A percentile compares a stretch with the other conserved stretches of the same genome.
phyloP scores from a whole-genome alignment of 2,888 invertebrate species.

The Apodemia hepburni region DNA sequence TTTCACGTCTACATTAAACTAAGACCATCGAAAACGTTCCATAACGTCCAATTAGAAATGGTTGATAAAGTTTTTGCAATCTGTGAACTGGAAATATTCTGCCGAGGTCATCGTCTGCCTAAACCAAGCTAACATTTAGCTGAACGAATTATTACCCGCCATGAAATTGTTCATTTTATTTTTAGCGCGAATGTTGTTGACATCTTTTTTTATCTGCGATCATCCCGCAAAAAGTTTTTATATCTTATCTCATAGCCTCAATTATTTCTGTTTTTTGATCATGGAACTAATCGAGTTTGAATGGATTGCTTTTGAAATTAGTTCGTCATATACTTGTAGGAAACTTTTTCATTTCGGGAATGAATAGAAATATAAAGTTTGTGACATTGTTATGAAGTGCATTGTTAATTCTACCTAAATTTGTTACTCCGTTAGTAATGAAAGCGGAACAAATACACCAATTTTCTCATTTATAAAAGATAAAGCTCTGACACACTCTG shows the following conservation, averaged over 20 bases:
- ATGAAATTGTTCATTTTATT: conserved; percentile 22
- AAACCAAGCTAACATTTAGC: conserved; percentile 20
- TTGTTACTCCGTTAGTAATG: too few relatives aligned
- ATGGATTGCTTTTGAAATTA: too few relatives aligned
- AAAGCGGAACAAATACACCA: too few relatives aligned
- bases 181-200: conserved; percentile 18
- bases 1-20: not conserved
- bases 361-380: too few relatives aligned
- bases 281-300: not conserved
- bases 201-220: conserved; percentile 2
- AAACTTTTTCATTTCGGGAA: too few relatives aligned
- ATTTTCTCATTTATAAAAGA: too few relatives aligned
- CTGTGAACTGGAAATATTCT: conserved; percentile 28
- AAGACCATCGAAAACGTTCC: conserved; percentile 15
- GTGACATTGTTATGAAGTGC: too few relatives aligned
- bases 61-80: conserved; percentile 19
- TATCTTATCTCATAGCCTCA: not conserved
- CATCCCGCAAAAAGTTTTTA: conserved; percentile 11
- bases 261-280: not conserved
- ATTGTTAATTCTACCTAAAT: too few relatives aligned
- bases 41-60: conserved; percentile 24
- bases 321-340: too few relatives aligned
- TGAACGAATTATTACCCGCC: conserved; percentile 35
- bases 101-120: conserved; percentile 37
- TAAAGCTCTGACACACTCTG: too few relatives aligned